phyloP scores from a whole-genome alignment of 2,113 vertebrate species.

The Panthera leo region DNA sequence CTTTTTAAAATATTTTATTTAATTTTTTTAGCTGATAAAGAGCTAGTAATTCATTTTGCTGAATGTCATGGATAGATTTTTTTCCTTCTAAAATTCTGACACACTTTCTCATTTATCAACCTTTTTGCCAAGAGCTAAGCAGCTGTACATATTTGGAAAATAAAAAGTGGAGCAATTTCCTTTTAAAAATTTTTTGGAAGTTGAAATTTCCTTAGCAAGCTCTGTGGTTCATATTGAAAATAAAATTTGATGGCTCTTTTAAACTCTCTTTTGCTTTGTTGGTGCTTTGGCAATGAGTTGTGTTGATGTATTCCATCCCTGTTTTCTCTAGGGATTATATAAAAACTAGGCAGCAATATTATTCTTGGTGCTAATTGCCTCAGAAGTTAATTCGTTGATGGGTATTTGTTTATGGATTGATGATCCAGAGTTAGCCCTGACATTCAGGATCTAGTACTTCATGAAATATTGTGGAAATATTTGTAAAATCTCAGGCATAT shows the following conservation, averaged over 20 bases:
- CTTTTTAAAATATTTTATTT: not conserved
- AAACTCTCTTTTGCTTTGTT: not conserved
- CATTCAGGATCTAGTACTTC: conserved; percentile 29
- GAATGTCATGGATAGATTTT: not conserved
- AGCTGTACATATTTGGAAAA: conserved; percentile 42
- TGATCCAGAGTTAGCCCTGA: conserved; percentile 24
- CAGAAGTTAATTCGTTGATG: conserved; percentile 49
- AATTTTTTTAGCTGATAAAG: not conserved
- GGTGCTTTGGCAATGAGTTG: not conserved
- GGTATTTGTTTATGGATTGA: conserved; percentile 53
- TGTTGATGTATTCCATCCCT: not conserved
- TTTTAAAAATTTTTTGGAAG: conserved; percentile 20
- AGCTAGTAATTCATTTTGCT: conserved; percentile 19
- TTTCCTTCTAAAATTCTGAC: conserved; percentile 41
- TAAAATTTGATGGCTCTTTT: conserved; percentile 37
- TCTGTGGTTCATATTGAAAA: conserved; percentile 41
- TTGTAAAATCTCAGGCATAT: conserved; percentile 25
- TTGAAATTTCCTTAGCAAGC: conserved; percentile 46
- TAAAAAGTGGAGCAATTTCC: conserved; percentile 44
- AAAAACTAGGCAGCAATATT: conserved; percentile 34
- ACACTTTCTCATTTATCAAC: conserved; percentile 24
- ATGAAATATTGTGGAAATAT: conserved; percentile 49
- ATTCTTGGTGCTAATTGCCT: conserved; percentile 50
- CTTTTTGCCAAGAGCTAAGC: conserved; percentile 25
- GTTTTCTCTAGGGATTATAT: conserved; percentile 41